Evolutionary conservation across 2,113 vertebrate species (phyloP).

Genomic region (Anhinga anhinga): DNA sequence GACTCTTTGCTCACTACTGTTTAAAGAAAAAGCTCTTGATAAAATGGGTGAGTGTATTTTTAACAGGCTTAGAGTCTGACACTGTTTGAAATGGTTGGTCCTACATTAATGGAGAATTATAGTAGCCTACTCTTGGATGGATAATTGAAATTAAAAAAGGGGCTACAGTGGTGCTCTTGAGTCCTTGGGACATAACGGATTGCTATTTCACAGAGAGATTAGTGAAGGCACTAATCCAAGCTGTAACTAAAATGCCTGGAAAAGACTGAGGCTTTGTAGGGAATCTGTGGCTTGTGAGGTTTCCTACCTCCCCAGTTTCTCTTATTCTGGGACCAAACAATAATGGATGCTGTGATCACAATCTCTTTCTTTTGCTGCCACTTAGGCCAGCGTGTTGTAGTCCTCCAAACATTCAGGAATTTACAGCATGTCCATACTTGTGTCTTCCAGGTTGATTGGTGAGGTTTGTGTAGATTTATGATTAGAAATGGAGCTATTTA

Average conservation of each 20-base stretch:
- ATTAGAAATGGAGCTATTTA: not conserved
- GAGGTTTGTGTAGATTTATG: not conserved
- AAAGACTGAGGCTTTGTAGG: not conserved
- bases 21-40: not conserved
- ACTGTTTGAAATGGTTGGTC: not conserved
- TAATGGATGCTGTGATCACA: not conserved
- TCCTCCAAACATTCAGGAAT: not conserved
- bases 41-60: not conserved
- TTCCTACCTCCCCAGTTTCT: not conserved
- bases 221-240: not conserved
- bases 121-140: not conserved
- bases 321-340: not conserved
- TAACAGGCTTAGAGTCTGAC: not conserved
- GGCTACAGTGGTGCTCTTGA: not conserved
- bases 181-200: not conserved
- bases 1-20: not conserved
- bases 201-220: not conserved
- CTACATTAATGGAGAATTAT: not conserved
- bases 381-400: not conserved
- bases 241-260: not conserved
- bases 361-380: not conserved
- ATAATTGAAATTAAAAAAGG: not conserved
- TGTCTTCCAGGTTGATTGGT: not conserved
- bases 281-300: not conserved
- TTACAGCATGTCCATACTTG: not conserved